Evolutionary conservation across 2,888 invertebrate genomes (phyloP).

Genomic region (Eilema depressum): DNA sequence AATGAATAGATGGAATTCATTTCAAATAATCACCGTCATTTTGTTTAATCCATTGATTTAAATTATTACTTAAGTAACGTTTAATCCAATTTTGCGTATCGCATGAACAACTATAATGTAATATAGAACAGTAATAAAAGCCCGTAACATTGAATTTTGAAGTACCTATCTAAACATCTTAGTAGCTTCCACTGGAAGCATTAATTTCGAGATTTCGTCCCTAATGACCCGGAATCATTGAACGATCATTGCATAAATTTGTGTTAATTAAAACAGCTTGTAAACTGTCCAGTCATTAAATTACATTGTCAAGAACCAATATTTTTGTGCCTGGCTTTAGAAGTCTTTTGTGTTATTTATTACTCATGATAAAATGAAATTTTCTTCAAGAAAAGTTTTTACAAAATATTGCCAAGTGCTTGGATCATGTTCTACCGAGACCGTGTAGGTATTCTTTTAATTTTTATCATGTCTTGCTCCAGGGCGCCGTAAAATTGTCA

Average conservation of each 20-base stretch:
- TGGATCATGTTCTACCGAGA: constrained; percentile 4
- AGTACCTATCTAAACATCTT: neutral
- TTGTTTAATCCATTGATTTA: too few relatives aligned
- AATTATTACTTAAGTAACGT: too few relatives aligned
- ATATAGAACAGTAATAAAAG: neutral
- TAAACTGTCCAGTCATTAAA: neutral
- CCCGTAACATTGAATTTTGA: neutral
- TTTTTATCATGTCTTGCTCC: neutral
- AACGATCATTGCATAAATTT: constrained; percentile 1
- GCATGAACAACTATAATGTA: neutral
- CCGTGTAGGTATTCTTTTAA: neutral
- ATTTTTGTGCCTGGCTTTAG: neutral
- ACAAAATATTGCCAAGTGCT: neutral
- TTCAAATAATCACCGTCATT: neutral
- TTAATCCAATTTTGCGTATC: neutral
- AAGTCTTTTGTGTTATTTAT: neutral
- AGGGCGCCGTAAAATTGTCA: neutral
- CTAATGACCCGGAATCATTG: constrained; percentile 5
- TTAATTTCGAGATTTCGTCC: neutral
- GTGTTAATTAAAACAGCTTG: constrained; percentile 8
- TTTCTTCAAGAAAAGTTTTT: neutral
- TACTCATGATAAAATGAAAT: neutral
- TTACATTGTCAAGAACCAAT: neutral
- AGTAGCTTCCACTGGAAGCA: neutral
- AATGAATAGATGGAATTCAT: too few relatives aligned